Percentiles rank a stretch among this genome's conserved stretches.
These are phyloP conservation scores for Bovichtus variegatus DNA, from an alignment of 2,797 vertebrate genomes.

Conservation along the genomic window DNA sequence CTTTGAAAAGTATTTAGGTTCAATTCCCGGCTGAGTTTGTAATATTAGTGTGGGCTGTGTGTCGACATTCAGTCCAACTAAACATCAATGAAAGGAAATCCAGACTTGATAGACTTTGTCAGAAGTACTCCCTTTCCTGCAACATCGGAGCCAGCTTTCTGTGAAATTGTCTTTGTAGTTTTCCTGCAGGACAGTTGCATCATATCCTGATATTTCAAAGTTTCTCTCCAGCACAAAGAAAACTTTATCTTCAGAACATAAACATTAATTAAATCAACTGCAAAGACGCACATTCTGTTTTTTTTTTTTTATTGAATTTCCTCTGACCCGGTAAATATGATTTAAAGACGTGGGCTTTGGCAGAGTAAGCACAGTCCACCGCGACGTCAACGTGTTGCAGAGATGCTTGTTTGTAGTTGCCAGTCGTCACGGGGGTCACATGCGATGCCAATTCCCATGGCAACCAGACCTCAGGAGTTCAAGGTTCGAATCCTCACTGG, in stretches of 20 bases:
- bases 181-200: background rate
- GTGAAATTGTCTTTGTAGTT: background rate
- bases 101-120: background rate
- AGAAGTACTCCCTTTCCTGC: background rate
- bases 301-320: conserved; percentile 22
- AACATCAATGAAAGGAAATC: background rate
- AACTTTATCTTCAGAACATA: background rate
- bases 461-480: conserved; percentile 49
- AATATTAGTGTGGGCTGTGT: background rate
- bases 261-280: conserved; percentile 1
- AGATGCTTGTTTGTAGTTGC: conserved; percentile 3
- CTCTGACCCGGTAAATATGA: conserved; percentile 7
- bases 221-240: background rate
- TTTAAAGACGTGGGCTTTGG: background rate
- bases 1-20: background rate
- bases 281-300: background rate
- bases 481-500: conserved; percentile 47
- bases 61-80: background rate
- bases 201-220: background rate
- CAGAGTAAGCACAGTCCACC: background rate
- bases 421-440: conserved; percentile 24
- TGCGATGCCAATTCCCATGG: conserved; percentile 39
- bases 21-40: background rate
- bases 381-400: background rate
- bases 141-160: background rate